Conservation (phyloP, 2,113 vertebrate species). For the Vireo altiloquus region DNA sequence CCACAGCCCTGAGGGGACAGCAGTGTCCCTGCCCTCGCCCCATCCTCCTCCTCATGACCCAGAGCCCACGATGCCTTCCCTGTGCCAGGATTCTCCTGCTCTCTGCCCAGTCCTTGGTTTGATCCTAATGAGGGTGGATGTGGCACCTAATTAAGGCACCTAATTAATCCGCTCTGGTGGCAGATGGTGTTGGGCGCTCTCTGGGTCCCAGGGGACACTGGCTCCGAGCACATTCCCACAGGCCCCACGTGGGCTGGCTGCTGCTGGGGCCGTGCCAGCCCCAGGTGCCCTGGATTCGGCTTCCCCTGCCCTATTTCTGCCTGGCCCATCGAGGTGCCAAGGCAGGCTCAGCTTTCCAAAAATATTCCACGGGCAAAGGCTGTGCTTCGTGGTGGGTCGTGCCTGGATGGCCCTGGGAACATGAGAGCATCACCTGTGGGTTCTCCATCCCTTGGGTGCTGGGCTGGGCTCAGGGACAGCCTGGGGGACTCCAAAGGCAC, state of each 20-base stretch:
- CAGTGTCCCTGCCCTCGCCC: accelerated
- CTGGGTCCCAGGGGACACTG: accelerated
- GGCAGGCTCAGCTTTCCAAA: not conserved
- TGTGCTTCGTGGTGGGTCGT: not conserved
- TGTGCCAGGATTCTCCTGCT: not conserved
- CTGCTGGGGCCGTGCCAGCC: not conserved
- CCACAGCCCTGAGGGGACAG: not conserved
- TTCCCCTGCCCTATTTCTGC: not conserved
- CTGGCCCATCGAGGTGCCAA: not conserved
- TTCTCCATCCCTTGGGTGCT: not conserved
- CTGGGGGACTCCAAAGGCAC: not conserved
- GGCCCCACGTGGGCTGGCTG: not conserved
- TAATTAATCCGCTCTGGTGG: not conserved
- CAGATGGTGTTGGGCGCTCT: not conserved
- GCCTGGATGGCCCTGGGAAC: accelerated
- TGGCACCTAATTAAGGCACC: not conserved
- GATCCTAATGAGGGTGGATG: not conserved
- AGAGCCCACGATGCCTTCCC: not conserved
- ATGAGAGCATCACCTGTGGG: accelerated
- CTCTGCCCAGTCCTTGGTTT: not conserved
- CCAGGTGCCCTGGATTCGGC: not conserved
- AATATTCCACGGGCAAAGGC: not conserved
- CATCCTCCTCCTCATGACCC: not conserved
- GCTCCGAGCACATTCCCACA: not conserved
- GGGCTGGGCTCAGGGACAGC: not conserved